These are phyloP conservation scores for Chymomyza procnemis DNA, from an alignment of 2,888 invertebrate species.

Conservation along the genomic window DNA sequence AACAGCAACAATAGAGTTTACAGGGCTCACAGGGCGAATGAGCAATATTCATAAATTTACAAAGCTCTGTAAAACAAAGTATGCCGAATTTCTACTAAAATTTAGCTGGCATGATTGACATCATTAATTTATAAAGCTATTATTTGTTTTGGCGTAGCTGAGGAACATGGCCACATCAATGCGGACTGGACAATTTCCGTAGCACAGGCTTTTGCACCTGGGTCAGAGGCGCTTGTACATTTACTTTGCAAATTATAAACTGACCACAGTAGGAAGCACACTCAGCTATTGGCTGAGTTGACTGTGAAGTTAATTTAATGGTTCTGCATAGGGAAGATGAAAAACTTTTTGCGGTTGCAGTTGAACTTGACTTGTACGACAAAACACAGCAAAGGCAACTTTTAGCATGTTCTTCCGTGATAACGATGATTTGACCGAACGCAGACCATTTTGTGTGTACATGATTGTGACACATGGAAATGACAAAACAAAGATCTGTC, in stretches of 20 bases:
- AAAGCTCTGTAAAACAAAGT: slow-evolving; percentile 12
- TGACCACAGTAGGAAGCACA: slow-evolving; percentile 45
- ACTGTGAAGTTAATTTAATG: not conserved
- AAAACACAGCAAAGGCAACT: slow-evolving; percentile 52
- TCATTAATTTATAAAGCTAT: slow-evolving; percentile 64
- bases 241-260: slow-evolving; percentile 52
- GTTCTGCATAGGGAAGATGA: slow-evolving; percentile 5
- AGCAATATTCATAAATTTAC: slow-evolving; percentile 11
- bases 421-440: not conserved
- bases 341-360: slow-evolving; percentile 58
- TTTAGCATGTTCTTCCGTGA: not conserved
- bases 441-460: slow-evolving; percentile 21
- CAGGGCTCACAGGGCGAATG: slow-evolving; percentile 31
- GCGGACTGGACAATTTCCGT: not conserved
- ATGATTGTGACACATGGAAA: slow-evolving; percentile 63
- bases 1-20: slow-evolving; percentile 5
- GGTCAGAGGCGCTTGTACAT: slow-evolving; percentile 54
- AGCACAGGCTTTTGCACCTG: not conserved
- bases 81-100: slow-evolving; percentile 32
- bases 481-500: slow-evolving; percentile 50
- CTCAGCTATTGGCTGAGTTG: slow-evolving; percentile 40
- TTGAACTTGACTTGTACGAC: not conserved
- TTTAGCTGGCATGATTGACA: slow-evolving; percentile 27
- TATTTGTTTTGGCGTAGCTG: slow-evolving; percentile 50
- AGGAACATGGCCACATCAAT: slow-evolving; percentile 21